These are phyloP conservation scores for Ceratina australensis DNA, from an alignment of 1,140 invertebrate species.

Conservation along the genomic window DNA sequence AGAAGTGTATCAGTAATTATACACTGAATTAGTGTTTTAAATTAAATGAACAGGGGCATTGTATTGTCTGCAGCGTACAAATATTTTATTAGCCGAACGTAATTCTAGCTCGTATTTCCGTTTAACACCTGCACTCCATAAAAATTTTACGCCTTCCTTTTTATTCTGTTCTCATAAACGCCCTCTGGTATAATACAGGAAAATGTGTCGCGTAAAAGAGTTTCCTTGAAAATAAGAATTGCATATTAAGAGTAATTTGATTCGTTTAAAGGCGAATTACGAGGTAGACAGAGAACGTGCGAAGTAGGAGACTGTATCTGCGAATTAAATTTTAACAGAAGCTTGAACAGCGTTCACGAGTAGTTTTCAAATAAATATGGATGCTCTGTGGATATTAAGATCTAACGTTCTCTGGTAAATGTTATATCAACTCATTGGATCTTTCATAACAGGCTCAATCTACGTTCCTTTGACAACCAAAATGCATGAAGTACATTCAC, in stretches of 20 bases:
- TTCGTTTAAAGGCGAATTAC: neutral
- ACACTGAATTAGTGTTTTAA: too few relatives aligned
- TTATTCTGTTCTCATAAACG: neutral
- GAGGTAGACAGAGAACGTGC: neutral
- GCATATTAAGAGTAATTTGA: slow-evolving; percentile 1
- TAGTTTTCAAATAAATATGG: too few relatives aligned
- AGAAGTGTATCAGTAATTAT: too few relatives aligned
- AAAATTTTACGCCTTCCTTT: neutral
- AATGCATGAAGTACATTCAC: neutral
- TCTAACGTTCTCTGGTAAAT: neutral
- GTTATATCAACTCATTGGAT: neutral
- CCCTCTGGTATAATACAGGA: neutral
- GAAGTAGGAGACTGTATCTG: too few relatives aligned
- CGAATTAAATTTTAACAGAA: too few relatives aligned
- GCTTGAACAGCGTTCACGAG: too few relatives aligned
- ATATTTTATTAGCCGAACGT: neutral
- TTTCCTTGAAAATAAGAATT: neutral
- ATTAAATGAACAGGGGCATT: too few relatives aligned
- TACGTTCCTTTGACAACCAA: neutral
- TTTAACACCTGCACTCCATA: neutral
- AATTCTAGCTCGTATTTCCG: neutral
- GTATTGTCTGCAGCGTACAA: too few relatives aligned
- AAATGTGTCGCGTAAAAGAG: neutral
- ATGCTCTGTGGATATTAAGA: too few relatives aligned
- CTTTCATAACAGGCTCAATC: too few relatives aligned